Base-by-base conservation (phyloP, 2,113 vertebrate species). In the Leucosticte australis region DNA sequence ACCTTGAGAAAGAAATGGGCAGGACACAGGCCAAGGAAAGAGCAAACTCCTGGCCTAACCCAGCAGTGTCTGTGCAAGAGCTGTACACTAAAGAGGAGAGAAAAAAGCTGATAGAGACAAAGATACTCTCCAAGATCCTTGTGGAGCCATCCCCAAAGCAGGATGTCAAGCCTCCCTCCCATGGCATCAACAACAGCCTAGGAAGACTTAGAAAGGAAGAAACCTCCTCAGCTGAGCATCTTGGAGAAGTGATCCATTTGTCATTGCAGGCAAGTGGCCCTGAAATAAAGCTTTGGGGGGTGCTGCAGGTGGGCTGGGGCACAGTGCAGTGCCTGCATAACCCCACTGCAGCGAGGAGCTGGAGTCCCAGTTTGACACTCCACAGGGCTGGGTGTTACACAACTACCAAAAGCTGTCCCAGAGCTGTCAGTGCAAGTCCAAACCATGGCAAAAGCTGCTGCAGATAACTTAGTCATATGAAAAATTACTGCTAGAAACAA, bases 91-190 rank as follows among this genome's bases (percentile, higher is more conserved):
- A 64, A 33, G 78, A 82, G 56, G 97, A 98, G 78, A 96, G 96
- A 44, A 97, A 64, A 53, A 95, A 82, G 44, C 86, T 97, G 86
- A 97, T 97, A 22, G 89, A 98, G 87, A 97, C 93, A 56, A 94
- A 97, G 59, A 92, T 98, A 31, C 96, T 98, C 52, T 94, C 89
- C 41, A 98, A 97, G 91, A 24, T 92, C n/a, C 41, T 73, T 27
- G 33, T 95, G 88, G 15, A 69, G 21, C 82, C 47, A 2, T 68
- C 60, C 41, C 62, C 65, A 56, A 57, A 91, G 60, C 64, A 81
- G 33, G 56, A 41, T n/a, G 8, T 41, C 20, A 60, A 68, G 21
- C 50, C 10, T 89, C 68, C 44, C 9, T 68, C 70, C 8, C 15
- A 3, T 56, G 78, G 23, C 11, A 18, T 78, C 46, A 82, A 20